Evolutionary conservation across 2,888 invertebrate genomes (phyloP).

Genomic region (Aricia artaxerxes): DNA sequence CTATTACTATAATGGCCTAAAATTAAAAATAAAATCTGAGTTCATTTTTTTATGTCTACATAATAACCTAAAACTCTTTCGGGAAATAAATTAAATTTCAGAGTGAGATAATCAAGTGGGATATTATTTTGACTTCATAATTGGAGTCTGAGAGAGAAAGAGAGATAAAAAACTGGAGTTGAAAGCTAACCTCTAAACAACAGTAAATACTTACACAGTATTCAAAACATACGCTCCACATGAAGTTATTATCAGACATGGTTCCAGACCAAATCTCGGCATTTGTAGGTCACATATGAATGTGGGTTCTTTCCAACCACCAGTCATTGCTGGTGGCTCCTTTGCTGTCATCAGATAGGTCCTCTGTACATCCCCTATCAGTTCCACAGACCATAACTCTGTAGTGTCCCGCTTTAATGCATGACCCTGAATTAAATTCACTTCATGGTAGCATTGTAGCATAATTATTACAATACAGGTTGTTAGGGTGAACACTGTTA

Average conservation of each 20-base stretch:
- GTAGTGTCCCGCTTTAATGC: conserved; percentile 62
- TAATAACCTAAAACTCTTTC: too few species aligned
- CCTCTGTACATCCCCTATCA: conserved; percentile 63
- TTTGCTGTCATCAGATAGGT: conserved; percentile 64
- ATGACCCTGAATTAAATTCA: conserved; percentile 55
- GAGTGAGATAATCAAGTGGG: too few species aligned
- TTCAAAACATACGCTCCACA: conserved; percentile 78
- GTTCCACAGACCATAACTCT: conserved; percentile 66
- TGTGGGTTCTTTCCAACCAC: conserved; percentile 69
- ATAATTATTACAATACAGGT: too few species aligned
- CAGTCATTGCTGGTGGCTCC: conserved; percentile 50
- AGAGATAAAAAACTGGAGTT: too few species aligned
- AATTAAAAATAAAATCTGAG: too few species aligned
- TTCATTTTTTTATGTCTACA: too few species aligned
- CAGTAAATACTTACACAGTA: conserved; percentile 63
- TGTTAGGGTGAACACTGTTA: too few species aligned
- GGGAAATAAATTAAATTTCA: too few species aligned
- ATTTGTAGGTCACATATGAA: conserved; percentile 71
- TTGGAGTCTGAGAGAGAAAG: too few species aligned
- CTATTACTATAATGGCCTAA: too few species aligned
- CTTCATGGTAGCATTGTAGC: not conserved
- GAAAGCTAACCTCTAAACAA: too few species aligned
- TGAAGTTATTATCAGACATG: conserved; percentile 79
- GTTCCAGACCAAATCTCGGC: conserved; percentile 67
- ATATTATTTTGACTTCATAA: too few species aligned